Evolutionary conservation across 2,797 vertebrate genomes (phyloP).

Genomic region (Peromyscus melanophrys): DNA sequence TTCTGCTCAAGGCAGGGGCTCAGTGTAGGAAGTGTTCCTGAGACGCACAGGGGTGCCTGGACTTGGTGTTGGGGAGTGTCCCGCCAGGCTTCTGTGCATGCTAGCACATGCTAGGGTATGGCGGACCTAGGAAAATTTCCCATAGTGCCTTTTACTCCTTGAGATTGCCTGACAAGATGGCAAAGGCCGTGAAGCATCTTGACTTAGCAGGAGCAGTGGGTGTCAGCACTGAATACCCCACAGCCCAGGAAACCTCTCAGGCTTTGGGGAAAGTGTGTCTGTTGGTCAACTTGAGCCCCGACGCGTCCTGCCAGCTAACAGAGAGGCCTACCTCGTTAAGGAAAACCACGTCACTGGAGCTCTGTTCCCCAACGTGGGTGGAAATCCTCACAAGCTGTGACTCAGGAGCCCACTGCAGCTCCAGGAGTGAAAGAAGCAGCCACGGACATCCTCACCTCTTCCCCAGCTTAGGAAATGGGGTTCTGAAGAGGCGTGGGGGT

Average conservation of each 20-base stretch:
- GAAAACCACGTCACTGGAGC: background rate
- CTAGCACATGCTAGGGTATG: background rate
- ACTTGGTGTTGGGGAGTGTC: background rate
- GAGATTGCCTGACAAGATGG: constrained; percentile 10
- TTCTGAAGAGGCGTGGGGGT: background rate
- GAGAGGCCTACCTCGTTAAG: background rate
- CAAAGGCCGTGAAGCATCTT: background rate
- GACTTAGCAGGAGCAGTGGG: background rate
- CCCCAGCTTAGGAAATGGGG: background rate
- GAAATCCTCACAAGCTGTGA: background rate
- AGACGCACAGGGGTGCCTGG: background rate
- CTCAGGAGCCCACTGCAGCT: background rate
- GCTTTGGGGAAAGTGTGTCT: background rate
- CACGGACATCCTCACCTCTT: background rate
- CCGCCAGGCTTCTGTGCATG: background rate
- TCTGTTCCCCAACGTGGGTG: background rate
- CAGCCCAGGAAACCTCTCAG: background rate
- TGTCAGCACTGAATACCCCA: background rate
- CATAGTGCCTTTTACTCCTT: background rate
- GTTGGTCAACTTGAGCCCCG: background rate
- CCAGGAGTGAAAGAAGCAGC: background rate
- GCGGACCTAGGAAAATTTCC: constrained; percentile 14
- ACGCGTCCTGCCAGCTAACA: background rate
- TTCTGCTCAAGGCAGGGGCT: background rate
- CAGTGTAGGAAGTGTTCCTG: background rate